Evolutionary conservation across 2,797 vertebrate species (phyloP), one percentile per base, ranked within the genome.

Genomic region (Channa striata): DNA sequence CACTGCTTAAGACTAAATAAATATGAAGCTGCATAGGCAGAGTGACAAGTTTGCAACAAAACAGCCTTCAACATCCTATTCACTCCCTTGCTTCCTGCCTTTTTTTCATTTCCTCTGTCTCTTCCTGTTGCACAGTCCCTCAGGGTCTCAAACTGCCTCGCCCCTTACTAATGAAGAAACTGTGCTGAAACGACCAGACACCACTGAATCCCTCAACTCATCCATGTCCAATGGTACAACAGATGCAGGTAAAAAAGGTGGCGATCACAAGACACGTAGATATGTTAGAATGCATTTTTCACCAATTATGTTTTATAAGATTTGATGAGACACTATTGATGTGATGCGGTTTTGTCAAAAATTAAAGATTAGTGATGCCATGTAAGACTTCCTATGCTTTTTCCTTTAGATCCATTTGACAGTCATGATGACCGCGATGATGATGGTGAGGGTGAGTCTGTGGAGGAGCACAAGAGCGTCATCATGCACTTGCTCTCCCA

Each of bases 401-500:
- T 57, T 17, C 73, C 62, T 43, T 77, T 78, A 99, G 98, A 99
- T 82, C 95, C 91, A 53, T 99, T 97, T 10, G 97, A 99, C 82
- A 95, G 96, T 73, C 96, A 96, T 0, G 98, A 99, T 0, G 98
- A 99, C 61, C 94, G 94, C 33, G 98, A 99, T 16, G 97, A 98
- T 3, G 97, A 98, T 0, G 95, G 92, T 1, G 97, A 99, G 78
- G 96, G 97, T 0, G 97, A 98, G 67, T 99, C 98, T 0, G 98
- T 99, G 86, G 98, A 99, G 88, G 98, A 99, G 91, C 98, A 99
- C 88, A 99, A 97, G 91, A 99, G 98, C 47, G 97, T 99, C 52
- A 99, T 99, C 89, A 98, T 99, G 97, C 98, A 99, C 80, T 95
- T 99, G 21, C 89, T 99, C 68, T 99, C 98, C 59, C 98, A 99